Base-by-base conservation (phyloP, 2,113 vertebrate genomes). In the Hypomesus transpacificus region DNA sequence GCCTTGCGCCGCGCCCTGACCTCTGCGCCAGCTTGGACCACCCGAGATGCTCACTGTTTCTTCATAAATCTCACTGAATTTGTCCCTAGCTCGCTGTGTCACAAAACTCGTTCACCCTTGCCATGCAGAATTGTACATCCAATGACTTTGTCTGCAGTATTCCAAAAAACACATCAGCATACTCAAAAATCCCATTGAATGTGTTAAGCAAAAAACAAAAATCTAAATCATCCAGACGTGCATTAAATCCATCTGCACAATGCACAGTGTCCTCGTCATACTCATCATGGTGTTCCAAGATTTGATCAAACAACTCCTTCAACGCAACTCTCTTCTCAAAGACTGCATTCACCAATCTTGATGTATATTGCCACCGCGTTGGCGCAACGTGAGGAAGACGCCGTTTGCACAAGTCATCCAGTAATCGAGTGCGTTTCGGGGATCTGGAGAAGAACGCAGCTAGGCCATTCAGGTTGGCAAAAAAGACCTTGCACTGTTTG, bases 141-240 rank as follows among this genome's bases (percentile, higher is more conserved):
- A 71, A 76, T n/a, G 61, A 26, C 3, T 26, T 26, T 26, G 24
- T 26, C 24, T 26, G 24, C 24, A 26, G 24, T 26, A 26, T 26
- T 26, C 24, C 24, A 26, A 26, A 26, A 2, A 26, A 3, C 24
- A 26, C 24, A 26, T 26, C 24, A 26, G 1, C 24, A 26, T 26
- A 26, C 24, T 26, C 24, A 26, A 26, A 26, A 26, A 26, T 26
- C 24, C 24, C 24, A 26, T 26, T 26, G 24, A 26, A 26, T 26
- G 24, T 76, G 59, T 21, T 5, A 71, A 76, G 74, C 69, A 76
- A 56, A 76, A 76, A 76, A 65, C 21, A 62, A 76, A 76, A 70
- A 26, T 76, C 60, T 20, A 76, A 71, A 71, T 71, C 54, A 65
- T 63, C 57, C 74, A 75, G 57, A 70, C 14, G 58, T 64, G 46